phyloP scores from a whole-genome alignment of 2,888 invertebrate species.

The Chromoteleia sp. region DNA sequence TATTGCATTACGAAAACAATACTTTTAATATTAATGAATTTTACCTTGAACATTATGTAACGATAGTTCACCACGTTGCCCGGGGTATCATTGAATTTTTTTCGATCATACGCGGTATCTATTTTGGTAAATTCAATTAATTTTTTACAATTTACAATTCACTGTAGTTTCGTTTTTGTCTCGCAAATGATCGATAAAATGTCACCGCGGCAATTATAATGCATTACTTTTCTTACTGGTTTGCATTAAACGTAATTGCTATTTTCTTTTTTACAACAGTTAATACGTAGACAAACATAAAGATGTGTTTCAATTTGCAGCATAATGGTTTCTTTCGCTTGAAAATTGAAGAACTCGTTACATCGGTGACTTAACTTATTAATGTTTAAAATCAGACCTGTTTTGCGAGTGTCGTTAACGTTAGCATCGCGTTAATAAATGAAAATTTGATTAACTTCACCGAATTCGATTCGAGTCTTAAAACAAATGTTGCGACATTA shows the following conservation, averaged over 20 bases:
- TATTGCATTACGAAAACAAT: too few species aligned
- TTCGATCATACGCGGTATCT: not conserved
- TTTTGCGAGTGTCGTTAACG: not conserved
- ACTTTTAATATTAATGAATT: conserved; percentile 17
- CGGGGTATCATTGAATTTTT: conserved; percentile 15
- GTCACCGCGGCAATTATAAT: conserved; percentile 21
- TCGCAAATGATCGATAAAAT: conserved; percentile 15
- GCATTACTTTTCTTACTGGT: conserved; percentile 7
- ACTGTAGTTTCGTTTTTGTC: conserved; percentile 4
- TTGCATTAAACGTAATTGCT: conserved; percentile 23
- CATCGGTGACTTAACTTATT: conserved; percentile 22
- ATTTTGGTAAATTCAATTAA: conserved; percentile 27
- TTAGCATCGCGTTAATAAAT: not conserved
- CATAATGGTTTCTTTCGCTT: conserved; percentile 47
- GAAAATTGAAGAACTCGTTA: conserved; percentile 47
- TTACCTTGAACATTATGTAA: conserved; percentile 20
- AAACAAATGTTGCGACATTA: not conserved
- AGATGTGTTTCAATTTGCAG: conserved; percentile 36
- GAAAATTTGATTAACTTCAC: not conserved
- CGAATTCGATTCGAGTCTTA: not conserved
- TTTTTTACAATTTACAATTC: too few species aligned
- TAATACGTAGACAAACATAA: conserved; percentile 35
- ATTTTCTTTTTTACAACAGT: conserved; percentile 31
- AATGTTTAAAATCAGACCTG: conserved; percentile 20
- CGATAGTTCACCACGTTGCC: not conserved